phyloP scores from a whole-genome alignment of 2,888 invertebrate species.

The Dorcus hopei region DNA sequence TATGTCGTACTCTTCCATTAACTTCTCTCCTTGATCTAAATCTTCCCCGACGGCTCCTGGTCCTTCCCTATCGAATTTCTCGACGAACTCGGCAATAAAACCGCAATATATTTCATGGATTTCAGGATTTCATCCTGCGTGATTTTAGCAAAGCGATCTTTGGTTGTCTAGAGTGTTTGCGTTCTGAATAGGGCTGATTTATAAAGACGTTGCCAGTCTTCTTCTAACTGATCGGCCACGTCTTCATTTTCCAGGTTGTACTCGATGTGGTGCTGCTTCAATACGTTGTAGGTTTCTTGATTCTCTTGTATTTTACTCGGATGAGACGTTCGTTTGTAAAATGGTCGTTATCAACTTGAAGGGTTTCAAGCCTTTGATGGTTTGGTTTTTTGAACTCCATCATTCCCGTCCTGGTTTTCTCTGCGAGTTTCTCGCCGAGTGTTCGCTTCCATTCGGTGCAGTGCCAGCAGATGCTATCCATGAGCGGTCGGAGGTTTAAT shows the following conservation, averaged over 20 bases:
- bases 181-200: constrained; percentile 67
- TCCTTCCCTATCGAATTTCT: constrained; percentile 70
- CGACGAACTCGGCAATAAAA: constrained; percentile 64
- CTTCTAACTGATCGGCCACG: constrained; percentile 59
- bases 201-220: constrained; percentile 68
- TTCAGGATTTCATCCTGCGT: constrained; percentile 76
- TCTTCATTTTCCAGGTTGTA: constrained; percentile 55
- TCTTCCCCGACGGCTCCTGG: constrained; percentile 78
- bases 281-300: constrained; percentile 74
- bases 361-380: constrained; percentile 74
- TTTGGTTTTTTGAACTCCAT: constrained; percentile 65
- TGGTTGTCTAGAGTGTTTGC: constrained; percentile 73
- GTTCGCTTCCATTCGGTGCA: constrained; percentile 76
- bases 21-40: constrained; percentile 66
- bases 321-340: constrained; percentile 70
- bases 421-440: constrained; percentile 67
- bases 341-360: constrained; percentile 77
- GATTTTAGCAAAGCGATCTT: constrained; percentile 79
- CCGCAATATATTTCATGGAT: constrained; percentile 62
- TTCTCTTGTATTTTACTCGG: constrained; percentile 71
- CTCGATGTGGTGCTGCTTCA: constrained; percentile 67
- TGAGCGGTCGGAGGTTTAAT: constrained; percentile 70
- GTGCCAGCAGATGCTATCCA: constrained; percentile 67
- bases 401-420: constrained; percentile 67
- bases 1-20: constrained; percentile 70